Percentiles rank a stretch among this genome's conserved stretches.
These are phyloP conservation scores for Lasiurus borealis DNA, from an alignment of 2,113 vertebrate species.

Conservation along the genomic window DNA sequence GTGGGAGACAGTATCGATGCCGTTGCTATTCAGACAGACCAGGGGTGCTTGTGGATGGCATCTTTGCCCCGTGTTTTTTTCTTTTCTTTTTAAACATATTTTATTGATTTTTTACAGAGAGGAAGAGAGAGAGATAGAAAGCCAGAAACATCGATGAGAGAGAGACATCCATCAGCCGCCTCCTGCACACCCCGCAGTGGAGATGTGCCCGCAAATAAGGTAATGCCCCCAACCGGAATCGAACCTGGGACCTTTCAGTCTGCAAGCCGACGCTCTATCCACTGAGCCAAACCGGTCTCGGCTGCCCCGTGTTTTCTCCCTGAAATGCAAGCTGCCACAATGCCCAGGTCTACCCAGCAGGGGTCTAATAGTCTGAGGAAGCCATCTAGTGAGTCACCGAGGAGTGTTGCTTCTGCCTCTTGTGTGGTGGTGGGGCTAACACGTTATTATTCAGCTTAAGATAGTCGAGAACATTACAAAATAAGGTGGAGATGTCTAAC, in stretches of 20 bases:
- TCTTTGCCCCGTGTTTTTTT: neutral
- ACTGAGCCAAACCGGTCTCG: no score
- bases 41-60: neutral
- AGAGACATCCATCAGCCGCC: no score
- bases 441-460: neutral
- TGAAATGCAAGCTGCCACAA: neutral
- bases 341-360: neutral
- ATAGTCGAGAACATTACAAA: neutral
- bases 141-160: no score
- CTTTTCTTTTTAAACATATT: no score
- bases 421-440: neutral
- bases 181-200: no score
- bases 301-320: neutral
- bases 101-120: no score
- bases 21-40: neutral
- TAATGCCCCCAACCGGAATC: no score
- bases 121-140: no score
- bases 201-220: no score
- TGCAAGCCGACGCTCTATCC: no score
- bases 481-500: neutral
- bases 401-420: neutral
- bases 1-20: accelerated
- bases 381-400: neutral
- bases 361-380: neutral
- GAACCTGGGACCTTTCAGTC: no score